phyloP scores from a whole-genome alignment of 1,140 invertebrate genomes.

The Heliconius nattereri region DNA sequence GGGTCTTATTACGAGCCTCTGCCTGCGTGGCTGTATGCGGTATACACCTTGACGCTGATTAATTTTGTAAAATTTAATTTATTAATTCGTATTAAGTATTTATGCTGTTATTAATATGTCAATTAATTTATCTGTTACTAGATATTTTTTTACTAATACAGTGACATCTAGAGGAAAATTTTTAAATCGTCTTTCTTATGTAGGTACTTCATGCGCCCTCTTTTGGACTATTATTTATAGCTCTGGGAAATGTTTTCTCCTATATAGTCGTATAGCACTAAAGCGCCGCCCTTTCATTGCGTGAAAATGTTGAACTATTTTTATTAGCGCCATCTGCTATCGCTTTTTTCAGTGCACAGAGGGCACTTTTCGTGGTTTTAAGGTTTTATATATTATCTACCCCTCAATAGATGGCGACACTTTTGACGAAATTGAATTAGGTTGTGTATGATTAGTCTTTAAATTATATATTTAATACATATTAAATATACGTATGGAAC shows the following conservation, averaged over 20 bases:
- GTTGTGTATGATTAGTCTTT: not conserved
- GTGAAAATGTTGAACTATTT: not conserved
- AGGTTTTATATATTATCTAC: not conserved
- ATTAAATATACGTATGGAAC: too few relatives aligned
- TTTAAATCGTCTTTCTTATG: not conserved
- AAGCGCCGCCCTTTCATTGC: slow-evolving; percentile 9
- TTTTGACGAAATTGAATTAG: slow-evolving; percentile 12
- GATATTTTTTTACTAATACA: not conserved
- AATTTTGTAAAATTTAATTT: not conserved
- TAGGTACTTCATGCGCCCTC: slow-evolving; percentile 20
- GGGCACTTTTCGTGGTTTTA: not conserved
- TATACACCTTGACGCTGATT: too few relatives aligned
- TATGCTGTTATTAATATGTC: not conserved
- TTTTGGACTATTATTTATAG: not conserved
- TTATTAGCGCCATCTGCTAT: slow-evolving; percentile 23
- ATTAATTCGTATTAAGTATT: not conserved
- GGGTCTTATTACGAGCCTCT: too few relatives aligned
- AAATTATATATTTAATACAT: not conserved
- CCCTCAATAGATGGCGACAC: slow-evolving; percentile 23
- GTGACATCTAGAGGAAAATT: slow-evolving; percentile 3
- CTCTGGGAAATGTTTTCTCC: not conserved
- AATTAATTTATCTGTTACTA: not conserved
- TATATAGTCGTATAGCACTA: too few relatives aligned
- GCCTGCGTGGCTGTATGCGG: too few relatives aligned
- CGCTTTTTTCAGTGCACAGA: not conserved